Base-by-base conservation (phyloP, 2,888 invertebrate species). In the Venustoraphidia nigricollis region DNA sequence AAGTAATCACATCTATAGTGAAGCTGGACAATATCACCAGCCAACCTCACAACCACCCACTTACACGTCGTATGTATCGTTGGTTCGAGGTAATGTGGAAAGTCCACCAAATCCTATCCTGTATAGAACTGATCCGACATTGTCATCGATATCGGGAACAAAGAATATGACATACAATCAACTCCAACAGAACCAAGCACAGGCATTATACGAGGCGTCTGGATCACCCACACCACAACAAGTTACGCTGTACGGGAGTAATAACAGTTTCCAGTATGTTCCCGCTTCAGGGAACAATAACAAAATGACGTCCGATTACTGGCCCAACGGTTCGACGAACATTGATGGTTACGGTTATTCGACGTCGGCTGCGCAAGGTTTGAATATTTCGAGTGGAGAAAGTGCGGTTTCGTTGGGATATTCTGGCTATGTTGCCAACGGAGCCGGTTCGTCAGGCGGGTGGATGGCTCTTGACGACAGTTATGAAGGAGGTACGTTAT, bases 71-170 rank as follows among this genome's bases (percentile, higher is more conserved):
- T 48, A 48, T 9, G 45, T 48, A 36, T 37, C 47, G 27, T 43
- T 49, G 8, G n/a, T 58, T 9, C 54, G 63, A 50, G 46, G 48
- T 48, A 51, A 53, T 9, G 62, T 58, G 10, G 62, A 72, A 50
- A 73, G 74, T 13, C 74, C 76, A 6, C 75, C 78, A 1, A 68
- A 69, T 2, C 71, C 73, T 56, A 69, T 77, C 50, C 67, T 79
- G 58, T 79, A 77, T 62, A 76, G 79, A 54, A 71, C 71, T 51
- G 81, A 81, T 62, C 81, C 82, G n/a, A 79, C 79, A 43, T 66
- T 82, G 45, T 74, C 77, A 0, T 77, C 81, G 0, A 75, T 79
- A 1, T 73, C 75, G 17, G 61, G 76, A 51, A 51, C 51, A 35
- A 64, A 65, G 46, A 44, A 47, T 14, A 49, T 36, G 40, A 13